Conservation (phyloP, 92 coral and sea anemone species). For the Porites rus region DNA sequence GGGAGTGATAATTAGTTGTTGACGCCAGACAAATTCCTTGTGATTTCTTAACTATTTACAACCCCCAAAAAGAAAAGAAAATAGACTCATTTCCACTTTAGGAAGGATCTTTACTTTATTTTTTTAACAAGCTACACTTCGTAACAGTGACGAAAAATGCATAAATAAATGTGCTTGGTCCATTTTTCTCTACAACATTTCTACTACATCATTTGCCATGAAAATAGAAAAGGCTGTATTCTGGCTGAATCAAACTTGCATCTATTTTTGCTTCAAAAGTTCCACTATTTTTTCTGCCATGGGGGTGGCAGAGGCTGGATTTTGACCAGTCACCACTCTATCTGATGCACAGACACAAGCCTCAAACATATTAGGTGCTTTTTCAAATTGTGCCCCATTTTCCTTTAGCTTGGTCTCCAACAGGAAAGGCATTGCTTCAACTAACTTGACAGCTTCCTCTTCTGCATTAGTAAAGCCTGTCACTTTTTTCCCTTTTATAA, state of each 20-base stretch:
- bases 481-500: conserved; percentile 87
- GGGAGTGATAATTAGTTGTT: too few relatives aligned
- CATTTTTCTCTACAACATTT: too few relatives aligned
- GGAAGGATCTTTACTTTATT: too few relatives aligned
- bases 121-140: too few relatives aligned
- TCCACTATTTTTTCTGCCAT: conserved; percentile 81
- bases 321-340: conserved; percentile 91
- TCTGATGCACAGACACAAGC: conserved; percentile 66
- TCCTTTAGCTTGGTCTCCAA: conserved; percentile 82
- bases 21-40: too few relatives aligned
- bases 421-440: conserved; percentile 88
- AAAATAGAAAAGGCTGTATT: too few relatives aligned
- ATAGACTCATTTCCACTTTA: too few relatives aligned
- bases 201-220: too few relatives aligned
- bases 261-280: conserved; percentile 56
- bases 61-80: too few relatives aligned
- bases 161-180: too few relatives aligned
- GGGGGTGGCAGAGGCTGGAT: conserved; percentile 94
- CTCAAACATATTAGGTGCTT: conserved; percentile 50
- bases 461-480: conserved; percentile 90
- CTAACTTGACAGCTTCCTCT: conserved; percentile 67
- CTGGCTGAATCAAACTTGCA: neutral
- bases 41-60: too few relatives aligned
- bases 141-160: too few relatives aligned
- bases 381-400: conserved; percentile 82